phyloP scores from a whole-genome alignment of 2,113 vertebrate species.

The Aegotheles bennettii region DNA sequence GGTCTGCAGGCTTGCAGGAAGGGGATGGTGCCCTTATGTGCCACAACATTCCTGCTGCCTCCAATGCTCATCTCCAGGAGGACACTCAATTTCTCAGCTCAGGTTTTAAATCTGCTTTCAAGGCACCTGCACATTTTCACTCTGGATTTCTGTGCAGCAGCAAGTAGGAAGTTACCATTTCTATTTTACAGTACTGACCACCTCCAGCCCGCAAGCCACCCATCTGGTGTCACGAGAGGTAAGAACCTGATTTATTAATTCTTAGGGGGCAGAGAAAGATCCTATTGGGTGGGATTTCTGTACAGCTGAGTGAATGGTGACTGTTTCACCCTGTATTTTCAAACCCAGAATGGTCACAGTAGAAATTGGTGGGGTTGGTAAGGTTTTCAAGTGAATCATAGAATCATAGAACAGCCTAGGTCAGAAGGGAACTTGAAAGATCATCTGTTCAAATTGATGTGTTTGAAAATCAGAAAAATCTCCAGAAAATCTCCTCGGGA shows the following conservation, averaged over 20 bases:
- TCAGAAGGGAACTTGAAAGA: background rate
- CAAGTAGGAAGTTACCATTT: background rate
- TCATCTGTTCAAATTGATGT: no score
- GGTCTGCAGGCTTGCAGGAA: background rate
- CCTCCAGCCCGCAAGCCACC: slow-evolving; percentile 15
- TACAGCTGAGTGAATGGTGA: background rate
- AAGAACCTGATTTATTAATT: slow-evolving; percentile 56
- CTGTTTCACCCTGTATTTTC: background rate
- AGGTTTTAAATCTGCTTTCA: background rate
- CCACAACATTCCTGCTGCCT: background rate
- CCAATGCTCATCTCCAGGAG: background rate
- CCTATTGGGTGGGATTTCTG: background rate
- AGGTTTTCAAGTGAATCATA: background rate
- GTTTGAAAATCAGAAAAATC: no score
- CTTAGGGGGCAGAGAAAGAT: background rate
- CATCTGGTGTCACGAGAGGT: slow-evolving; percentile 58
- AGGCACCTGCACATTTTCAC: background rate
- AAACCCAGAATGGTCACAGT: background rate
- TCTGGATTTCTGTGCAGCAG: background rate
- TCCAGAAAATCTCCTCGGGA: background rate
- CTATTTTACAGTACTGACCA: slow-evolving; percentile 52
- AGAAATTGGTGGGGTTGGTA: background rate
- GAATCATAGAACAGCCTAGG: background rate
- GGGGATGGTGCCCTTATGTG: background rate
- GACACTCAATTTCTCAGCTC: background rate